phyloP scores from a whole-genome alignment of 2,888 invertebrate genomes.

The Agriopis marginaria region DNA sequence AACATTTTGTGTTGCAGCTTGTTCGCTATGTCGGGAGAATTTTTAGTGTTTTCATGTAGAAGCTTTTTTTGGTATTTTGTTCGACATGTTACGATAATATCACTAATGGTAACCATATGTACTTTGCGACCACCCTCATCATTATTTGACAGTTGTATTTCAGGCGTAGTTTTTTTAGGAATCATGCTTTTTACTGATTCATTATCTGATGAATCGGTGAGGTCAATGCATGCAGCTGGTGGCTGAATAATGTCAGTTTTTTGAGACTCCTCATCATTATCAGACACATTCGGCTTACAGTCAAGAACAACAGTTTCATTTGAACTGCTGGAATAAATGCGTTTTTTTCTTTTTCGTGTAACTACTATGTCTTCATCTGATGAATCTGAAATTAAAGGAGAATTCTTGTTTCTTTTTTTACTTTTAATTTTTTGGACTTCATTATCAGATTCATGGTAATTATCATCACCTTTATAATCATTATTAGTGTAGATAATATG shows the following conservation, averaged over 20 bases:
- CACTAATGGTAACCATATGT: conserved; percentile 56
- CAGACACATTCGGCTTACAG: conserved; percentile 37
- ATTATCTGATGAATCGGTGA: conserved; percentile 70
- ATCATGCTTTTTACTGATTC: conserved; percentile 48
- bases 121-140: conserved; percentile 45
- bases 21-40: conserved; percentile 48
- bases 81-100: conserved; percentile 64
- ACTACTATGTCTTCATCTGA: conserved; percentile 31
- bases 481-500: conserved; percentile 55
- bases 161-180: not conserved
- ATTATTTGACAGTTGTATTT: conserved; percentile 28
- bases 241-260: not conserved
- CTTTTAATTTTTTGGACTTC: conserved; percentile 20
- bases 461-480: conserved; percentile 40
- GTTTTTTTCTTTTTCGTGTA: conserved; percentile 49
- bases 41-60: conserved; percentile 34
- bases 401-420: conserved; percentile 2
- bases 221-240: conserved; percentile 60
- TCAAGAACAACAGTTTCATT: conserved; percentile 58
- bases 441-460: conserved; percentile 47
- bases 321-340: conserved; percentile 60
- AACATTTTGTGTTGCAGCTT: conserved; percentile 72
- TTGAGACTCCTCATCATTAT: conserved; percentile 37
- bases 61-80: conserved; percentile 58
- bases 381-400: conserved; percentile 23